These are phyloP conservation scores for Zaprionus inermis DNA, from an alignment of 1,140 invertebrate species.

Conservation along the genomic window DNA sequence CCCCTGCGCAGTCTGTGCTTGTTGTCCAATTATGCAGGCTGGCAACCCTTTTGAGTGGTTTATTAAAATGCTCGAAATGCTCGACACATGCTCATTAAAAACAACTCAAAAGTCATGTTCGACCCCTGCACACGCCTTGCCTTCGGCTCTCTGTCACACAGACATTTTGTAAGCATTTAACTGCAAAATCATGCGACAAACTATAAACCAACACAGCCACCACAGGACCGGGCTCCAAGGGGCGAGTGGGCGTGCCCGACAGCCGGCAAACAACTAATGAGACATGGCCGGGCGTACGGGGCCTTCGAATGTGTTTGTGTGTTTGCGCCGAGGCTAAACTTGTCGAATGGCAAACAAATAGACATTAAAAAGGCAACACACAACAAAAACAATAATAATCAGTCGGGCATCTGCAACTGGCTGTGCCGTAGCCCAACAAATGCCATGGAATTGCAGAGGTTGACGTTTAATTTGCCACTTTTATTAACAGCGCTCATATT, in stretches of 20 bases:
- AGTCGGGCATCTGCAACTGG: constrained; percentile 27
- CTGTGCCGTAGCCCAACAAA: constrained; percentile 52
- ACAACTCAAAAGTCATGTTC: constrained; percentile 75
- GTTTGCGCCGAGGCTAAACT: neutral
- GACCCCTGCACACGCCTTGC: constrained; percentile 13
- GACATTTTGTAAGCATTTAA: constrained; percentile 79
- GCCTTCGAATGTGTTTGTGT: neutral
- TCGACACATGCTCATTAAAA: constrained; percentile 71
- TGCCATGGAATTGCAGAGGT: constrained; percentile 77
- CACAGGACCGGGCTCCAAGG: neutral
- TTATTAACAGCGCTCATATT: constrained; percentile 82
- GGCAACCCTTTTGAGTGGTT: constrained; percentile 50
- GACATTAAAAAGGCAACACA: constrained; percentile 67
- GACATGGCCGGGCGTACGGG: constrained; percentile 40
- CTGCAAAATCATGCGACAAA: constrained; percentile 82
- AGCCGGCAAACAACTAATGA: constrained; percentile 68
- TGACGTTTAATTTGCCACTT: constrained; percentile 82
- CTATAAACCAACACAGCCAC: constrained; percentile 72
- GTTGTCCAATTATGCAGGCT: constrained; percentile 42
- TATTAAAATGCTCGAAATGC: constrained; percentile 58
- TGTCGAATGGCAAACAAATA: constrained; percentile 71
- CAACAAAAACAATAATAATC: constrained; percentile 62
- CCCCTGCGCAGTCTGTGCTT: neutral
- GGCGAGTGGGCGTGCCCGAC: constrained; percentile 49
- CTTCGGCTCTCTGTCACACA: constrained; percentile 31